These are phyloP conservation scores for Sycophila texana DNA, from an alignment of 2,888 invertebrate genomes.

Conservation along the genomic window DNA sequence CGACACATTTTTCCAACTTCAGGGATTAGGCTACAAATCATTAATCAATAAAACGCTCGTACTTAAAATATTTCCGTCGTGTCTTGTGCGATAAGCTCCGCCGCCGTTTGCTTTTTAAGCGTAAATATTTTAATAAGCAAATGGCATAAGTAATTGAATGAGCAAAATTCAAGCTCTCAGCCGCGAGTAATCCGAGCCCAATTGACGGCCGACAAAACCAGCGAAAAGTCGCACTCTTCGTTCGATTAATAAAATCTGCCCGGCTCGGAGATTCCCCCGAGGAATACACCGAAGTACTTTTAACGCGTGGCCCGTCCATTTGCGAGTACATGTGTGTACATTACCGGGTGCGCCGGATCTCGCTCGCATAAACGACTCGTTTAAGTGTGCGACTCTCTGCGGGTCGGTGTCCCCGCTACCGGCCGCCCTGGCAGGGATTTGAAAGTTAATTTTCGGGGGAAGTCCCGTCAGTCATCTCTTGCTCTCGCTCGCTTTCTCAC, in stretches of 20 bases:
- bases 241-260: conserved; percentile 54
- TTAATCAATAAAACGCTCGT: too few species aligned
- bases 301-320: conserved; percentile 26
- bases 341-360: conserved; percentile 42
- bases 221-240: conserved; percentile 44
- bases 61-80: too few species aligned
- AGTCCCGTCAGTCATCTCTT: conserved; percentile 65
- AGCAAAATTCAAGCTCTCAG: too few species aligned
- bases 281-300: conserved; percentile 45
- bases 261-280: conserved; percentile 44
- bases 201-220: conserved; percentile 29
- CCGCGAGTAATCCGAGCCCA: conserved; percentile 32
- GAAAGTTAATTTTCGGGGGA: conserved; percentile 67
- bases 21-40: too few species aligned
- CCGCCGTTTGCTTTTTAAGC: too few species aligned
- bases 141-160: too few species aligned
- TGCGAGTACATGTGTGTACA: not conserved
- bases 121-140: too few species aligned
- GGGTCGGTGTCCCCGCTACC: conserved; percentile 5
- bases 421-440: conserved; percentile 62
- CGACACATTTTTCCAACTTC: too few species aligned
- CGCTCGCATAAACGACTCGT: conserved; percentile 27
- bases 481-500: conserved; percentile 53
- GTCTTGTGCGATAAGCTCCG: too few species aligned
- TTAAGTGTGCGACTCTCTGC: conserved; percentile 57